Conservation (phyloP, 2,113 vertebrate species). For the Laticauda colubrina region DNA sequence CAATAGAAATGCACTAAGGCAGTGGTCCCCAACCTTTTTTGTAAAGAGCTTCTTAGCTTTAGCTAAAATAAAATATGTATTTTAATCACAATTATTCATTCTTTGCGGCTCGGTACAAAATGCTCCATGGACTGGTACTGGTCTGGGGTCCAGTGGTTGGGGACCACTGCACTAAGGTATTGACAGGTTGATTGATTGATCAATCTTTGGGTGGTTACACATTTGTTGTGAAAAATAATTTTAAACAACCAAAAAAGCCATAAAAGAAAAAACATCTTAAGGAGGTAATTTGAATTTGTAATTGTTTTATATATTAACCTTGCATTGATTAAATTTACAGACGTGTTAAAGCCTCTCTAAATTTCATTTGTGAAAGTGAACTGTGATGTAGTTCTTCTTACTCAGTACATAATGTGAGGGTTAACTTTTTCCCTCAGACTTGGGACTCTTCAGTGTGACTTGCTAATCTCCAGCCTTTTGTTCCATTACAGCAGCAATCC, state of each 20-base stretch:
- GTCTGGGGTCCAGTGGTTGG: no score
- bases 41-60: no score
- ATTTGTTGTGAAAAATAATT: background rate
- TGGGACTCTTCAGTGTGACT: background rate
- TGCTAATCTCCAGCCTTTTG: background rate
- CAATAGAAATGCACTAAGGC: background rate
- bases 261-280: background rate
- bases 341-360: background rate
- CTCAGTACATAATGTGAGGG: background rate
- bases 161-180: background rate
- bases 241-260: background rate
- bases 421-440: background rate
- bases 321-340: background rate
- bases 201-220: background rate
- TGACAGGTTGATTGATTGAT: background rate
- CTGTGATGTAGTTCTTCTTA: background rate
- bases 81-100: no score
- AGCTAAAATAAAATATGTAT: no score
- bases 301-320: background rate
- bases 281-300: background rate
- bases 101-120: no score
- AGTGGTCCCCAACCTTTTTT: no score
- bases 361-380: background rate
- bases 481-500: background rate
- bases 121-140: no score